These are phyloP conservation scores for Euspilapteryx auroguttella DNA, from an alignment of 2,888 invertebrate species.

Conservation along the genomic window DNA sequence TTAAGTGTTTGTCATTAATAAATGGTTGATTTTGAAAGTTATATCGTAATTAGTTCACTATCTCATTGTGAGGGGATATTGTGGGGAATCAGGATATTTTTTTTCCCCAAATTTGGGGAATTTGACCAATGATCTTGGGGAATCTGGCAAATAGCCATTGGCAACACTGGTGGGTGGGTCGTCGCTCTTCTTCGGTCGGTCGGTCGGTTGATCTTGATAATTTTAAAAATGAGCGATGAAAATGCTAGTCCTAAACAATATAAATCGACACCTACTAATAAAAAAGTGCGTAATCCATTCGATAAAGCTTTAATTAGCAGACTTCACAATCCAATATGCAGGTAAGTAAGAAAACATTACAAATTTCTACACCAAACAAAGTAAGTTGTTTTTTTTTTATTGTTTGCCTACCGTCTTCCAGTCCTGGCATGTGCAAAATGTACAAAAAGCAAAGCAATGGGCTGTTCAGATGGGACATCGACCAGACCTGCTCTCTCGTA, in stretches of 20 bases:
- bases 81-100: too few species aligned
- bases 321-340: conserved; percentile 70
- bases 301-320: conserved; percentile 66
- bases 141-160: too few species aligned
- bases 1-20: too few species aligned
- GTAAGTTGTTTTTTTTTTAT: not conserved
- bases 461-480: conserved; percentile 66
- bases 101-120: too few species aligned
- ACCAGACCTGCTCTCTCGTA: conserved; percentile 67
- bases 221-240: conserved; percentile 44
- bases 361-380: not conserved
- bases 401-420: conserved; percentile 10
- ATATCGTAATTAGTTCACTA: too few species aligned
- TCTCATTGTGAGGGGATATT: too few species aligned
- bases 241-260: conserved; percentile 27
- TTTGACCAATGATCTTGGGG: too few species aligned
- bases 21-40: too few species aligned
- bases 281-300: conserved; percentile 68
- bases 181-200: too few species aligned
- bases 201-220: too few species aligned
- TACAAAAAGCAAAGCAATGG: conserved; percentile 38
- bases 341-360: conserved; percentile 32
- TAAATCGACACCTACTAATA: conserved; percentile 36
- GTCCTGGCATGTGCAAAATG: conserved; percentile 55
- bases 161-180: too few species aligned